Percentiles rank a stretch among this genome's conserved stretches.
Evolutionary conservation across 2,797 vertebrate genomes (phyloP).

Genomic region (Karalla daura): DNA sequence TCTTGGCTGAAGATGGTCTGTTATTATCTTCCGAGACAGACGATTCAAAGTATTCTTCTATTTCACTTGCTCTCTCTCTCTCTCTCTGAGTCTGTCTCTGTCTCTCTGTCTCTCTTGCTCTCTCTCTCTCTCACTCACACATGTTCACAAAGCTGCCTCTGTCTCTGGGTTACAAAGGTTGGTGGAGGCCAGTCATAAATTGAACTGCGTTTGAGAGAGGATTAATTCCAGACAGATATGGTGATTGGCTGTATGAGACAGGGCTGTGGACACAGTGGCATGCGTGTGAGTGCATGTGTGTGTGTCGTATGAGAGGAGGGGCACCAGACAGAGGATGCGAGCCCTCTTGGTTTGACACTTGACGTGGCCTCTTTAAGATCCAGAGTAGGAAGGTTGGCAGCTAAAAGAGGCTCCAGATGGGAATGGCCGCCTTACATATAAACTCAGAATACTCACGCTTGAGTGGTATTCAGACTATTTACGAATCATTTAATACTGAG

Average conservation of each 20-base stretch:
- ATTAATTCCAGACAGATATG: slow-evolving; percentile 37
- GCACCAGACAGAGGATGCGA: slow-evolving; percentile 26
- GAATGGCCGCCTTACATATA: slow-evolving; percentile 38
- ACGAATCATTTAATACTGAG: neutral
- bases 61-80: slow-evolving; percentile 6
- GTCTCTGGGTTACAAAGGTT: slow-evolving; percentile 60
- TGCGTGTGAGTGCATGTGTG: slow-evolving; percentile 5
- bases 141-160: slow-evolving; percentile 49
- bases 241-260: slow-evolving; percentile 32
- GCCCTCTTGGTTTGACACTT: slow-evolving; percentile 44
- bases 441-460: slow-evolving; percentile 31
- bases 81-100: slow-evolving; percentile 46
- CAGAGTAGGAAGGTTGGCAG: slow-evolving; percentile 21
- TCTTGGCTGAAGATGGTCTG: slow-evolving; percentile 59
- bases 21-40: slow-evolving; percentile 70
- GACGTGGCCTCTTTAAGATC: slow-evolving; percentile 53
- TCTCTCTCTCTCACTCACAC: slow-evolving; percentile 15
- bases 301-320: slow-evolving; percentile 5
- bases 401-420: slow-evolving; percentile 56
- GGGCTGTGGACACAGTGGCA: slow-evolving; percentile 8
- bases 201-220: slow-evolving; percentile 33
- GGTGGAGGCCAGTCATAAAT: slow-evolving; percentile 46
- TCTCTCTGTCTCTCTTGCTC: slow-evolving; percentile 33
- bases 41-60: slow-evolving; percentile 42
- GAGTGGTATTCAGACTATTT: slow-evolving; percentile 2